A percentile compares a stretch with the other conserved stretches of the same genome.
Evolutionary conservation across 1,140 invertebrate species (phyloP).

Genomic region (Platorchestia sp.): DNA sequence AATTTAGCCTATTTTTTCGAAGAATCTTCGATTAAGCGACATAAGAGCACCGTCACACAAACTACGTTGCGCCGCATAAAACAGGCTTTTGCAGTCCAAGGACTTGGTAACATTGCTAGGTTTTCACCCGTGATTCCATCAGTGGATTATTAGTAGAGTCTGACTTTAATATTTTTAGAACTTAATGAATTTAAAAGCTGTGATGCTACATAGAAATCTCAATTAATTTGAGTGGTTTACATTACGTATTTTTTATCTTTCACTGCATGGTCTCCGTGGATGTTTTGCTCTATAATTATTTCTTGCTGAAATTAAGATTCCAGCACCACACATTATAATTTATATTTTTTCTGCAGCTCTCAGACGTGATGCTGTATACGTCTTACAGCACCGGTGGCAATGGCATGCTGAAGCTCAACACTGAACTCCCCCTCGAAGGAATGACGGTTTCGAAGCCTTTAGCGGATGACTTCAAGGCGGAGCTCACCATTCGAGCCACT

Average conservation of each 20-base stretch:
- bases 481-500: conserved; percentile 77
- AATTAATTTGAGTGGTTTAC: not conserved
- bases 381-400: conserved; percentile 49
- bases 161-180: not conserved
- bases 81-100: not conserved
- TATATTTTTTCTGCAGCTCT: not conserved
- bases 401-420: conserved; percentile 74
- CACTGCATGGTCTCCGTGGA: not conserved
- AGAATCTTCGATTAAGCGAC: no score
- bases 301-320: not conserved
- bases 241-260: not conserved
- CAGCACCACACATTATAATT: not conserved
- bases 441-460: conserved; percentile 76
- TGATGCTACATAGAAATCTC: not conserved
- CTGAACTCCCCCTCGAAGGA: conserved; percentile 77
- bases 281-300: not conserved
- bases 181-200: not conserved
- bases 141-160: not conserved
- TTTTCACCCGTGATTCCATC: not conserved
- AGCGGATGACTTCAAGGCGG: conserved; percentile 75
- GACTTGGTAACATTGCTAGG: not conserved
- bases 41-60: no score
- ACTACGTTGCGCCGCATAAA: no score
- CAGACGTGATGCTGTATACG: conserved; percentile 31
- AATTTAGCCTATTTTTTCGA: no score